Conservation (phyloP, 1,140 invertebrate genomes). For the Euglossa dilemma region DNA sequence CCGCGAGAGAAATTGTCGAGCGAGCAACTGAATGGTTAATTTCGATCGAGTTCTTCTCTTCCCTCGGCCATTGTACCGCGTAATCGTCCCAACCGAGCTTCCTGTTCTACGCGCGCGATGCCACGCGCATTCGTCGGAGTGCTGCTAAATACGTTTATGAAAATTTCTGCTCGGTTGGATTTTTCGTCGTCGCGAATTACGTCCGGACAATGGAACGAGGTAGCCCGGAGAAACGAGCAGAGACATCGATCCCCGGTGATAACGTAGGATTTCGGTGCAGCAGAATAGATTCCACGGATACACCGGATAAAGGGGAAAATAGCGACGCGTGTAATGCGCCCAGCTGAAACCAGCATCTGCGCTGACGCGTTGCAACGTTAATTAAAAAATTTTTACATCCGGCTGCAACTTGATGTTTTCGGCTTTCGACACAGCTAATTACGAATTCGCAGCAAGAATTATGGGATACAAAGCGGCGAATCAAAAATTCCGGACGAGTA, state of each 20-base stretch:
- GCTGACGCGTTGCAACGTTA: too few species aligned
- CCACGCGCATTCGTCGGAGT: too few species aligned
- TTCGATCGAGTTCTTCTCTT: conserved; percentile 13
- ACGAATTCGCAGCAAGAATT: too few species aligned
- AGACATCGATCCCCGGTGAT: not conserved
- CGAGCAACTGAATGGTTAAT: not conserved
- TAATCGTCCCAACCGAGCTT: conserved; percentile 44
- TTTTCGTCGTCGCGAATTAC: not conserved
- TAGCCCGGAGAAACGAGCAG: not conserved
- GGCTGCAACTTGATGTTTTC: too few species aligned
- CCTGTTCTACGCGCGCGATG: conserved; percentile 14
- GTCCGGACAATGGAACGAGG: not conserved
- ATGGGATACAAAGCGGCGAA: too few species aligned
- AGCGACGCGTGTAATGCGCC: not conserved
- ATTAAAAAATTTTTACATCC: too few species aligned
- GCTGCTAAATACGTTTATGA: not conserved
- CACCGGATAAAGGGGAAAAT: not conserved
- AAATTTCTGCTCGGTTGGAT: not conserved
- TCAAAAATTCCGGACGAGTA: too few species aligned
- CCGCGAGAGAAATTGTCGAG: too few species aligned
- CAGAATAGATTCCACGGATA: too few species aligned
- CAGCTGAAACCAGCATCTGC: too few species aligned
- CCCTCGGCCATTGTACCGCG: conserved; percentile 42
- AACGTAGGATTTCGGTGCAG: not conserved
- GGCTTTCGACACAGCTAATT: too few species aligned